Evolutionary conservation across 2,888 invertebrate genomes (phyloP).

Genomic region (Lepidocyrtinus sp.): DNA sequence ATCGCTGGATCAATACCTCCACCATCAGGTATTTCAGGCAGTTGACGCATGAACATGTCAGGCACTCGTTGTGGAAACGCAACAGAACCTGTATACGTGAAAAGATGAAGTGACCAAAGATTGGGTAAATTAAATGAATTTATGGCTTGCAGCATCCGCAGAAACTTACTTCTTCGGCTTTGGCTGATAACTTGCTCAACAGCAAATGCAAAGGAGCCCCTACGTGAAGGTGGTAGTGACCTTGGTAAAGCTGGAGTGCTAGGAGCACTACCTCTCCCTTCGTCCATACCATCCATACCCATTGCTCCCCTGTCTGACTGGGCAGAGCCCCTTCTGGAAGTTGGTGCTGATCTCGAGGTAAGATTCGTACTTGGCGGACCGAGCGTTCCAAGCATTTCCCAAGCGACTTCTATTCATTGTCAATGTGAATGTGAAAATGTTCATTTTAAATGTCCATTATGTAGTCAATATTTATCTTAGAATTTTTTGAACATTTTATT

Average conservation of each 20-base stretch:
- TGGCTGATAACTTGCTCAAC: conserved; percentile 70
- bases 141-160: no score
- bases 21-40: conserved; percentile 68
- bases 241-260: conserved; percentile 69
- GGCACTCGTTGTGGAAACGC: conserved; percentile 66
- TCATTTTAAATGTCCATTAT: no score
- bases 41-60: conserved; percentile 66
- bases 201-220: conserved; percentile 70
- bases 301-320: conserved; percentile 69
- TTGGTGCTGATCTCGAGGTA: conserved; percentile 69
- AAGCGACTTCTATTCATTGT: conserved; percentile 70
- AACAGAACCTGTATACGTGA: conserved; percentile 65
- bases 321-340: conserved; percentile 68
- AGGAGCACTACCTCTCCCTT: conserved; percentile 67
- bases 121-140: background rate
- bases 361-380: conserved; percentile 69
- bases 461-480: no score
- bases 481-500: no score
- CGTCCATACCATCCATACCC: conserved; percentile 67
- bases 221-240: conserved; percentile 65
- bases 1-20: conserved; percentile 66
- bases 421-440: no score
- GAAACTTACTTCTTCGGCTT: conserved; percentile 66
- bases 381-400: conserved; percentile 70
- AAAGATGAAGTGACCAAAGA: background rate